These are phyloP conservation scores for Anguilla marmorata DNA, from an alignment of 2,797 vertebrate genomes.

Conservation along the genomic window DNA sequence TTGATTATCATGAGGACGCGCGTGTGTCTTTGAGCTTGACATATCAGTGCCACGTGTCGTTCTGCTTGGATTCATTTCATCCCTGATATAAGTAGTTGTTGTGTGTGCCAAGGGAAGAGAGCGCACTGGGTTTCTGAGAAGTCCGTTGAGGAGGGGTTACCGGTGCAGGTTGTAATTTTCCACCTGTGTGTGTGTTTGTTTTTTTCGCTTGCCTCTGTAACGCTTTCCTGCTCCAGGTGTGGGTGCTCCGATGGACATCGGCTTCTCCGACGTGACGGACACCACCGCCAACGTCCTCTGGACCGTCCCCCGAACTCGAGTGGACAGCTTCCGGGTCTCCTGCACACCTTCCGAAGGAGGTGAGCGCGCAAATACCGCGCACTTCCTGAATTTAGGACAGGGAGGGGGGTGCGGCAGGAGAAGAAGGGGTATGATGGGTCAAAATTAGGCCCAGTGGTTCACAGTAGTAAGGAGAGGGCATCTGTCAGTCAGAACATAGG, in stretches of 20 bases:
- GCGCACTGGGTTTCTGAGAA: neutral
- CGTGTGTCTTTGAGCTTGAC: neutral
- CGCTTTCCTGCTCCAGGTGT: conserved; percentile 67
- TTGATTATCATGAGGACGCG: neutral
- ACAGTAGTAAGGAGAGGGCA: no score
- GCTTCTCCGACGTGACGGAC: conserved; percentile 85
- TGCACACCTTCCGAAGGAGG: conserved; percentile 84
- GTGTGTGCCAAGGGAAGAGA: neutral
- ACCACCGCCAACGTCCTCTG: conserved; percentile 81
- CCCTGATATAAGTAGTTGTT: neutral
- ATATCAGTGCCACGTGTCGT: neutral
- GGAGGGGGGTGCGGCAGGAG: neutral
- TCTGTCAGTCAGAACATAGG: neutral
- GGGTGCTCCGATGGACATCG: conserved; percentile 79
- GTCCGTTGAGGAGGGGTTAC: neutral
- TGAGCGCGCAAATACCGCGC: conserved; percentile 48
- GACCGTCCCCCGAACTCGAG: conserved; percentile 68
- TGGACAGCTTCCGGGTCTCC: conserved; percentile 83
- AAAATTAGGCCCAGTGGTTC: no score
- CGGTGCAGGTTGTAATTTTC: neutral
- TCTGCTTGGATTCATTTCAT: neutral
- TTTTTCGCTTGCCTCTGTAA: conserved; percentile 43
- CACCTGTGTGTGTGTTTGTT: neutral
- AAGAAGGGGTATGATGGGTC: neutral
- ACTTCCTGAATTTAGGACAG: neutral